These are phyloP conservation scores for Drosophila mimica DNA, from an alignment of 2,888 invertebrate species.

Conservation along the genomic window DNA sequence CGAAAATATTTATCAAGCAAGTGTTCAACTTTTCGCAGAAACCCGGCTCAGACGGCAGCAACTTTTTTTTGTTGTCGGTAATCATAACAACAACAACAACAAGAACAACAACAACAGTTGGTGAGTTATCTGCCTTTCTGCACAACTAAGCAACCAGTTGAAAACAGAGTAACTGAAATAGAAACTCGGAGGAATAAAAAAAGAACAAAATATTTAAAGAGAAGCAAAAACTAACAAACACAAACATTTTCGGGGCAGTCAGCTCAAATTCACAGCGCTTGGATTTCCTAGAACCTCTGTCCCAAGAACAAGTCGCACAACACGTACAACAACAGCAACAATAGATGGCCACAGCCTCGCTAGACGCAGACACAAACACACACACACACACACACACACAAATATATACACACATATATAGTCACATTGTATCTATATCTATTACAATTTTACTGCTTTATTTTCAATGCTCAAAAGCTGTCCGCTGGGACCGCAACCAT, in stretches of 20 bases:
- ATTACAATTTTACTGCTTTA: constrained; percentile 74
- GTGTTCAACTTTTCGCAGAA: constrained; percentile 61
- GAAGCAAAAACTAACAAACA: too few species aligned
- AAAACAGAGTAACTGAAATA: constrained; percentile 34
- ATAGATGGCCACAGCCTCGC: constrained; percentile 35
- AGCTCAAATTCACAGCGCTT: constrained; percentile 52
- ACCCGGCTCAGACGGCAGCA: constrained; percentile 21
- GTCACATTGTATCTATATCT: constrained; percentile 59
- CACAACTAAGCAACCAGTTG: constrained; percentile 67
- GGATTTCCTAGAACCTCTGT: constrained; percentile 66
- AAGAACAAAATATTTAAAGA: constrained; percentile 8
- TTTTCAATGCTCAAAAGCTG: constrained; percentile 60
- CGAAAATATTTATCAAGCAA: constrained; percentile 57
- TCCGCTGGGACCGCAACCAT: constrained; percentile 57
- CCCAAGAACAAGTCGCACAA: constrained; percentile 44
- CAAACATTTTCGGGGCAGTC: constrained; percentile 64
- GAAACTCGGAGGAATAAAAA: constrained; percentile 22
- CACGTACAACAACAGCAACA: constrained; percentile 34
- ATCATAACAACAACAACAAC: constrained; percentile 28
- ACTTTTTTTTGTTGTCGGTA: constrained; percentile 25
- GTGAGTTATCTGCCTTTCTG: constrained; percentile 69
- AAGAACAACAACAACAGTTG: constrained; percentile 18
- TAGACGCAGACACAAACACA: neutral
- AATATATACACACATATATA: neutral
- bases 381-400: neutral